Base-by-base conservation (phyloP, 2,113 vertebrate genomes). In the Thunnus maccoyii region DNA sequence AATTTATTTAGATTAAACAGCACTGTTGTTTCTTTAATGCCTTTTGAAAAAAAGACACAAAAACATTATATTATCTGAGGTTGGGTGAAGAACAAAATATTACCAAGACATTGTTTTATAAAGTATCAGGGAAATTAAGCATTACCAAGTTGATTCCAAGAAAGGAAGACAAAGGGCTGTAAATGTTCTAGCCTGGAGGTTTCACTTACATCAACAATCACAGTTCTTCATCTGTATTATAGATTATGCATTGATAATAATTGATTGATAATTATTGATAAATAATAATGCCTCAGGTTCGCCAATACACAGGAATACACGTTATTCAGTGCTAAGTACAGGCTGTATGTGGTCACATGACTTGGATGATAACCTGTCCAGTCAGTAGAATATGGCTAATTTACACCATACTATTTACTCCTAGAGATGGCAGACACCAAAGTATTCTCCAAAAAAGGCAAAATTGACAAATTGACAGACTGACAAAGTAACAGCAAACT, bases 1-100 rank as follows among this genome's bases (percentile, higher is more conserved):
- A 94, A 95, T 95, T 95, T 94, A 94, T 95, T 95, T 93, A 92
- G 92, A 95, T 95, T 95, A 94, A 94, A 95, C 89, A 75, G 83
- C 88, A 89, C 83, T 91, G 90, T 91, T 94, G 91, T 94, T 93
- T 93, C 78, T 88, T 87, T 91, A 91, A 94, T 93, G 87, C 60
- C 32, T 89, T 92, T 87, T 68, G 18, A 15, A 80, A 67, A 73
- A 86, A 88, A 52, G 46, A 14, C 14, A 13, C 1, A 13, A 17
- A 64, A 74, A 54, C 3, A 52, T 90, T 7, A 62, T 51, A 50
- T 73, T 63, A 22, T 85, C 62, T 70, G 55, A 80, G 80, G 75
- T 86, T 87, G 72, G 79, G 55, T 71, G 57, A 73, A 56, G 50
- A 86, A 74, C 56, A 82, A 76, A 85, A 87, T 82, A 83, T 76